phyloP scores from a whole-genome alignment of 2,797 vertebrate genomes.

The Mastacembelus armatus region DNA sequence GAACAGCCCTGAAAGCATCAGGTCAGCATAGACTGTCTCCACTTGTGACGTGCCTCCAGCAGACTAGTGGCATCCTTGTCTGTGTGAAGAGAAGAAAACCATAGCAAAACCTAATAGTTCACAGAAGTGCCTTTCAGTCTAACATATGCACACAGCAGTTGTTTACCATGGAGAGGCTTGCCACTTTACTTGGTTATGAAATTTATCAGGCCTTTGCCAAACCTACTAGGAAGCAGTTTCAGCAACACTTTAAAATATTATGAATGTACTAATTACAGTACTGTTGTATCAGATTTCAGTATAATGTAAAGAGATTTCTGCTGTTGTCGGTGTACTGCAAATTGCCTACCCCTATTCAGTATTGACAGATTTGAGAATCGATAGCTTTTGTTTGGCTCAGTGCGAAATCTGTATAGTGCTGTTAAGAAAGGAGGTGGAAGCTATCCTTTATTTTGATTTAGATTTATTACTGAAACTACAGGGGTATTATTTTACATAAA shows the following conservation, averaged over 20 bases:
- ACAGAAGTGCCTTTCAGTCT: background rate
- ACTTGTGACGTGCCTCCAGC: background rate
- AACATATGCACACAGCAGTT: constrained; percentile 4
- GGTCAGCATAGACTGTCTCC: constrained; percentile 16
- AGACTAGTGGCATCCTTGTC: background rate
- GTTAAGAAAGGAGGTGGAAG: background rate
- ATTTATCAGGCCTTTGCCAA: background rate
- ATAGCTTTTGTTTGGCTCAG: constrained; percentile 10
- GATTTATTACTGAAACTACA: constrained; percentile 12
- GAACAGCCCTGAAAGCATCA: background rate
- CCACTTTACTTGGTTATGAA: constrained; percentile 1
- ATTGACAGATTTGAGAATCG: constrained; percentile 15
- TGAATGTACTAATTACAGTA: background rate
- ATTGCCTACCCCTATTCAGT: constrained; percentile 1
- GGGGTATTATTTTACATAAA: constrained; percentile 10
- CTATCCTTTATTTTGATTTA: constrained; percentile 19
- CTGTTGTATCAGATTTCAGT: background rate
- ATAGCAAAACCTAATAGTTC: background rate
- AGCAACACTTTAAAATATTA: constrained; percentile 2
- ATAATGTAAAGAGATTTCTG: constrained; percentile 9
- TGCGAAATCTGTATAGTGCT: background rate
- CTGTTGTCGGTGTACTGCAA: constrained; percentile 8
- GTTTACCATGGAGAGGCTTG: constrained; percentile 4
- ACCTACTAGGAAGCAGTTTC: too few relatives aligned
- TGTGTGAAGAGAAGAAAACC: background rate